Evolutionary conservation across 2,888 invertebrate genomes (phyloP).

Genomic region (Allygus modestus): DNA sequence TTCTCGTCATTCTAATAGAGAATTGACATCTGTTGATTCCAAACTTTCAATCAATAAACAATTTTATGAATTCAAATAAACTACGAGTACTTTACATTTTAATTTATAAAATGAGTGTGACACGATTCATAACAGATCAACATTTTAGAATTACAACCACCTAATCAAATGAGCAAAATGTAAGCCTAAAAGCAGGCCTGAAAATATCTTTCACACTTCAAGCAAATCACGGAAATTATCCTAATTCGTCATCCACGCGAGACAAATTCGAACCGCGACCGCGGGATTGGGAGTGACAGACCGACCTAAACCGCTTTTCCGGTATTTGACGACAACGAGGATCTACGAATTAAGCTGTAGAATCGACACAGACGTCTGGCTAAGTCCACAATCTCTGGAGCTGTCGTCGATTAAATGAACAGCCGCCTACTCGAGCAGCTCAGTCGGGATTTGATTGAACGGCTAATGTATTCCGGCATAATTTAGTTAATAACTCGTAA

Average conservation of each 20-base stretch:
- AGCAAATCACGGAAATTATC: background rate
- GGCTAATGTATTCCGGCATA: constrained; percentile 58
- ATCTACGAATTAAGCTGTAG: constrained; percentile 29
- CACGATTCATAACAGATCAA: no score
- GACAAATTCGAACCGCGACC: constrained; percentile 8
- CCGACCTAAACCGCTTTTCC: constrained; percentile 34
- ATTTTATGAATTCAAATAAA: no score
- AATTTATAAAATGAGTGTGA: background rate
- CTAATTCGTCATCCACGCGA: background rate
- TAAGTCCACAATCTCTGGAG: background rate
- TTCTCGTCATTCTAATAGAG: no score
- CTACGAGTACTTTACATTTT: no score
- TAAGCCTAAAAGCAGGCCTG: no score
- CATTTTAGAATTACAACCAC: no score
- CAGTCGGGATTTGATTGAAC: constrained; percentile 42
- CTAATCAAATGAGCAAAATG: no score
- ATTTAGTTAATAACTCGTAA: constrained; percentile 56
- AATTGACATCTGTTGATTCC: no score
- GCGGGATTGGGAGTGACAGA: constrained; percentile 8
- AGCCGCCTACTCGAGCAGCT: constrained; percentile 33
- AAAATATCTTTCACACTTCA: background rate
- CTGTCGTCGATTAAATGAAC: constrained; percentile 35
- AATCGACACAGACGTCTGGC: constrained; percentile 29
- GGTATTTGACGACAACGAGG: constrained; percentile 39
- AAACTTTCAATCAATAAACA: no score